Evolutionary conservation across 2,797 vertebrate species (phyloP), one percentile per base, ranked within the genome.

Genomic region (Enteromius afrohamiltoni): DNA sequence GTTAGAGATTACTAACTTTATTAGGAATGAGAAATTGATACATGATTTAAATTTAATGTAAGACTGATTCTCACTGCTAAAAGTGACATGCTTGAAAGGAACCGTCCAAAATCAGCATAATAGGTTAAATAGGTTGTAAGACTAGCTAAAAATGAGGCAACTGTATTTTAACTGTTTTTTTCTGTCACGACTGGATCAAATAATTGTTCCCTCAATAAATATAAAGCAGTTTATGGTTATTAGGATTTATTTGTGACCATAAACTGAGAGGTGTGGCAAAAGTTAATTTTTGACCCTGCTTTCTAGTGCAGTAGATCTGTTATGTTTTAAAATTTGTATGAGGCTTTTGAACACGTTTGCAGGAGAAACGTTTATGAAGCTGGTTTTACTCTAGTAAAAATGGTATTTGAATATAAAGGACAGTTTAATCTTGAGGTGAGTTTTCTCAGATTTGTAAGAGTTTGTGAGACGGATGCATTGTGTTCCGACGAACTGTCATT

Each of bases 401-500:
- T 8, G n/a, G 6, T 42, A 49, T 77, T 73, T n/a, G 23, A 69
- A 42, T 26, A 21, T 47, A 31, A 23, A 68, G 14, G 34, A 67
- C 21, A 5, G 21, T 67, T 67, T 6, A n/a, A 11, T 23, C 16
- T 67, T 14, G 31, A 55, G 49, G 47, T 55, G 62, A 69, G 74
- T 53, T 3, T 37, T 49, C 34, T 77, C 64, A 19, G 62, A 53
- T 64, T 26, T 77, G 77, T 58, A 26, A n/a, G 19, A 13, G 40
- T 65, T 47, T 34, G 49, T 70, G 16, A 65, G 16, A 49, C 82
- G 21, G 77, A 68, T 65, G 34, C 78, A 62, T 84, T 69, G 60
- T 82, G 55, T 42, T 85, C 23, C 71, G 58, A 80, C 73, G 42
- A 64, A 37, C 47, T 53, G 26, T 78, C 77, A 55, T 73, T 79